Evolutionary conservation across 2,797 vertebrate genomes (phyloP).

Genomic region (Cheirogaleus major): DNA sequence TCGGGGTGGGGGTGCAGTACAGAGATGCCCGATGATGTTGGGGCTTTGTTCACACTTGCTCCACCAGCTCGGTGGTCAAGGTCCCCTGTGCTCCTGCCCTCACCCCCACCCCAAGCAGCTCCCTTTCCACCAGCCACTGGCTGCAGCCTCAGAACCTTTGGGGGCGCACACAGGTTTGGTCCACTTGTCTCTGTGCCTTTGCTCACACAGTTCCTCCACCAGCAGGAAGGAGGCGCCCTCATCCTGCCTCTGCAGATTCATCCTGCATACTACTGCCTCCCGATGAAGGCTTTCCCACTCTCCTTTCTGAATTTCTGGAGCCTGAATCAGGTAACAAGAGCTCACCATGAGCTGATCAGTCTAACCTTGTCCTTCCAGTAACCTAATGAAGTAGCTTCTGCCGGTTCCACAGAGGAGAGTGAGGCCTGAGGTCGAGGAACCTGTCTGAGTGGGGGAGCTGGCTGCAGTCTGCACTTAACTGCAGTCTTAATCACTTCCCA

Average conservation of each 20-base stretch:
- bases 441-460: not conserved
- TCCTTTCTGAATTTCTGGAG: not conserved
- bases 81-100: fast-evolving
- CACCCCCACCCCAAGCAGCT: not conserved
- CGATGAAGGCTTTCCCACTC: not conserved
- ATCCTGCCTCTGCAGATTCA: not conserved
- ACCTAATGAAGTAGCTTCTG: not conserved
- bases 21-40: not conserved
- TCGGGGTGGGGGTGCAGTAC: not conserved
- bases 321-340: not conserved
- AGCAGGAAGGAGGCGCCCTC: not conserved
- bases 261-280: not conserved
- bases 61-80: not conserved
- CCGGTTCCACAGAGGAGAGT: not conserved
- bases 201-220: not conserved
- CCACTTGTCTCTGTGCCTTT: not conserved
- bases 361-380: not conserved
- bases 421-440: not conserved
- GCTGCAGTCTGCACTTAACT: not conserved
- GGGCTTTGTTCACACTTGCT: not conserved
- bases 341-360: not conserved
- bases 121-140: not conserved
- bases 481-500: not conserved
- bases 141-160: not conserved
- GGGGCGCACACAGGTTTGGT: not conserved